Conservation (phyloP, 30 jellyfish, hydroid and myxozoan genomes). For the Aurelia sp. region DNA sequence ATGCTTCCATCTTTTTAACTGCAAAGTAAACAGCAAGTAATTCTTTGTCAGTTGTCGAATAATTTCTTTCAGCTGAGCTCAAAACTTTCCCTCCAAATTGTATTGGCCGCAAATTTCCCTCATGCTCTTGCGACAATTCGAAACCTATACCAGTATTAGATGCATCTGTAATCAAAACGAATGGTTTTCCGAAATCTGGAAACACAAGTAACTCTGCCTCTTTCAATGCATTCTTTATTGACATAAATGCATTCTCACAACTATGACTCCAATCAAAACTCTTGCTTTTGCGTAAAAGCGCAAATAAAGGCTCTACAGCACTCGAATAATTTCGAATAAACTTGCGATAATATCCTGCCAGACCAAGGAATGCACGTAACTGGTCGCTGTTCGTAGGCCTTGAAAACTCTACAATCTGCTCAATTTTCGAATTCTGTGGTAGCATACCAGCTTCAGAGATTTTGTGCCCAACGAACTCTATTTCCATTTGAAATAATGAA, state of each 20-base stretch:
- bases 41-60: conserved; percentile 14
- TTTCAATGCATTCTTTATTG: background rate
- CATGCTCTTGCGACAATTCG: background rate
- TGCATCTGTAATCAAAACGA: conserved; percentile 8
- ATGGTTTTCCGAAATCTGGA: conserved; percentile 21
- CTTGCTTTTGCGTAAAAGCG: background rate
- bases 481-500: too few relatives aligned
- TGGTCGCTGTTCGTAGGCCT: background rate
- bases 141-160: conserved; percentile 5
- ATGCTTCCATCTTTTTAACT: too few relatives aligned
- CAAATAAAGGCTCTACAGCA: conserved; percentile 13
- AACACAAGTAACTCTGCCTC: background rate
- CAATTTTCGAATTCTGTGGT: background rate
- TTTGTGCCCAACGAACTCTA: background rate
- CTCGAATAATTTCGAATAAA: background rate
- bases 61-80: conserved; percentile 16
- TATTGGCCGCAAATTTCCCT: conserved; percentile 1
- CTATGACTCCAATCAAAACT: background rate
- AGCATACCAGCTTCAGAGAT: background rate
- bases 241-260: conserved; percentile 11
- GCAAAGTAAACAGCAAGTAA: background rate
- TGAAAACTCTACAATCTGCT: conserved; percentile 13
- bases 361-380: conserved; percentile 4
- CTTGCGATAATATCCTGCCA: background rate
- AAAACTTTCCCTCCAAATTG: background rate